These are phyloP conservation scores for Anser cygnoides DNA, from an alignment of 2,113 vertebrate species.

Conservation along the genomic window DNA sequence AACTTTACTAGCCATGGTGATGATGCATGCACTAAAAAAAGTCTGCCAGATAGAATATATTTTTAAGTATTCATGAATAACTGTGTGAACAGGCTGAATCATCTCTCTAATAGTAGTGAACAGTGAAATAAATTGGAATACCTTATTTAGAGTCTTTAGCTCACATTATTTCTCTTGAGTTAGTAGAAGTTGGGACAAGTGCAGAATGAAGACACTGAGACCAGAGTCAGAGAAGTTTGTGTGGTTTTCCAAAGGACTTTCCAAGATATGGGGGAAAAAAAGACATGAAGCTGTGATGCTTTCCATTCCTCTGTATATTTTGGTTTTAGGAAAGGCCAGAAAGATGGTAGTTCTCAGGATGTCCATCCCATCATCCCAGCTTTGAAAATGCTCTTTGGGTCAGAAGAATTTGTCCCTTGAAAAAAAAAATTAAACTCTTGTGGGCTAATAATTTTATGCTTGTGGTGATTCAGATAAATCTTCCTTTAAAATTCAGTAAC, in stretches of 20 bases:
- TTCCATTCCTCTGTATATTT: not conserved
- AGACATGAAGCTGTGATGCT: not conserved
- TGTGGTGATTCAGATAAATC: not conserved
- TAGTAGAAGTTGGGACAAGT: not conserved
- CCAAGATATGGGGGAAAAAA: not conserved
- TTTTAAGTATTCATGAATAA: slow-evolving; percentile 33
- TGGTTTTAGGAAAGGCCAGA: not conserved
- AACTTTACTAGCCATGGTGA: not conserved
- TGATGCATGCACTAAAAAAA: slow-evolving; percentile 3
- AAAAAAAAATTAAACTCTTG: not conserved
- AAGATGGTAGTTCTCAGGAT: not conserved
- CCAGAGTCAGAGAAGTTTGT: not conserved
- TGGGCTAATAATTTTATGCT: not conserved
- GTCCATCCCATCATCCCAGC: not conserved
- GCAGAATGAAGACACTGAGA: not conserved
- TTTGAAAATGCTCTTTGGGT: not conserved
- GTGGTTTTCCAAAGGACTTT: not conserved
- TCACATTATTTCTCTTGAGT: not conserved
- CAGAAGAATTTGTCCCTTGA: not conserved
- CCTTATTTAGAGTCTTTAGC: accelerated
- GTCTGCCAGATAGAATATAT: not conserved
- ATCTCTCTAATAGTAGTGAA: not conserved
- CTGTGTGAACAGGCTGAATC: slow-evolving; percentile 30
- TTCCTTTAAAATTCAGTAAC: not conserved
- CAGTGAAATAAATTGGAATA: not conserved